phyloP scores from a whole-genome alignment of 2,888 invertebrate species.

The Ferrisia virgata region DNA sequence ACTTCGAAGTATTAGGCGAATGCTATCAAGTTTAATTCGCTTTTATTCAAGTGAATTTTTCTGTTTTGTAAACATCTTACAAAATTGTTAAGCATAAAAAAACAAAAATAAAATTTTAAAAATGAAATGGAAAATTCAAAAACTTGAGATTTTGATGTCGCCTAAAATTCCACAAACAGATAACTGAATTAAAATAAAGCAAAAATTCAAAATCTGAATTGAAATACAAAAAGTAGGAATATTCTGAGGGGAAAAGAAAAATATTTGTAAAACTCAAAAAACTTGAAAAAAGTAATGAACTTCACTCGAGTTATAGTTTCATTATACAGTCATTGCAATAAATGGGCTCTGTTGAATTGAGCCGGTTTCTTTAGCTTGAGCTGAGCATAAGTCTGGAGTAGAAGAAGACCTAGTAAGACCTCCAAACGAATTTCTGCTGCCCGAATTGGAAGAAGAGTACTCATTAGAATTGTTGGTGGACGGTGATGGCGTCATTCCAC shows the following conservation, averaged over 20 bases:
- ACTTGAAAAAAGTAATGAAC: background rate
- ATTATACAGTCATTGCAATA: conserved; percentile 59
- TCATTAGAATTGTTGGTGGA: conserved; percentile 1
- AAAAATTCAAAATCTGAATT: background rate
- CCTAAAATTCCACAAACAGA: background rate
- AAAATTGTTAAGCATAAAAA: background rate
- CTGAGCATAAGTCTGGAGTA: conserved; percentile 59
- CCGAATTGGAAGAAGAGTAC: conserved; percentile 44
- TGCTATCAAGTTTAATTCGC: background rate
- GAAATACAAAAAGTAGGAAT: background rate
- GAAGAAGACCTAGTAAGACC: conserved; percentile 56
- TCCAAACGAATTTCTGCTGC: conserved; percentile 48
- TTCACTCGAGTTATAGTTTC: background rate
- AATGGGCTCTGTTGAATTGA: conserved; percentile 57
- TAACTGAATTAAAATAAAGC: background rate
- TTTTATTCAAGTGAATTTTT: background rate
- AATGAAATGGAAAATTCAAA: background rate
- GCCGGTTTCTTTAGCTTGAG: conserved; percentile 57
- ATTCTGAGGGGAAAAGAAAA: background rate
- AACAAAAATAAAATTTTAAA: background rate
- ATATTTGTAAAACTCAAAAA: background rate
- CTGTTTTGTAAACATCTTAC: background rate
- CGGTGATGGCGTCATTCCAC: conserved; percentile 51
- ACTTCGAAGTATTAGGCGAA: background rate
- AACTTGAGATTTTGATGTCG: background rate